Evolutionary conservation across 2,888 invertebrate species (phyloP).

Genomic region (Cantharis lateralis): DNA sequence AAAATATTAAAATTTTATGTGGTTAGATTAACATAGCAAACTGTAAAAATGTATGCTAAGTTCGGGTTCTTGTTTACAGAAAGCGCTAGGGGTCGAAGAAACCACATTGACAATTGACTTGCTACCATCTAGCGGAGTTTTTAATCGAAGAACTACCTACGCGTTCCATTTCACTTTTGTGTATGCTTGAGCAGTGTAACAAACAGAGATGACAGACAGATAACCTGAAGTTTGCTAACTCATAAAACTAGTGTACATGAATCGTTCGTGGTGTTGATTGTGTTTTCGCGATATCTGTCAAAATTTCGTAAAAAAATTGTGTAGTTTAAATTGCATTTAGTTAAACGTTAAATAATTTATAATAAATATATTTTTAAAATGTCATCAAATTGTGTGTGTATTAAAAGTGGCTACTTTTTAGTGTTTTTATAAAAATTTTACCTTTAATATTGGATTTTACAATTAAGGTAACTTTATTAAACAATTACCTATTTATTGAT

Average conservation of each 20-base stretch:
- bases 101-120: neutral
- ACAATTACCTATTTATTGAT: neutral
- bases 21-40: too few relatives aligned
- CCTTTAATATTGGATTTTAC: neutral
- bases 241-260: constrained; percentile 15
- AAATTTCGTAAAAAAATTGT: constrained; percentile 13
- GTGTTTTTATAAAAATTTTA: neutral
- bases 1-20: too few relatives aligned
- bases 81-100: neutral
- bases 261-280: constrained; percentile 19
- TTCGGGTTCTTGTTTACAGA: neutral
- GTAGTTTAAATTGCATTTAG: neutral
- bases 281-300: constrained; percentile 22
- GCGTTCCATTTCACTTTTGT: neutral
- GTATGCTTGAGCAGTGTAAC: neutral
- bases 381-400: neutral
- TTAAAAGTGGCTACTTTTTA: neutral
- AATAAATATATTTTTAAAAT: neutral
- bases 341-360: neutral
- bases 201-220: neutral
- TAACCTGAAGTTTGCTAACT: constrained; percentile 2
- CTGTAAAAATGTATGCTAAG: too few relatives aligned
- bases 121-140: neutral
- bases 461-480: neutral
- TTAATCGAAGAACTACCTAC: neutral